Base-by-base conservation (phyloP, 2,113 vertebrate species). In the Sinocyclocheilus grahami region DNA sequence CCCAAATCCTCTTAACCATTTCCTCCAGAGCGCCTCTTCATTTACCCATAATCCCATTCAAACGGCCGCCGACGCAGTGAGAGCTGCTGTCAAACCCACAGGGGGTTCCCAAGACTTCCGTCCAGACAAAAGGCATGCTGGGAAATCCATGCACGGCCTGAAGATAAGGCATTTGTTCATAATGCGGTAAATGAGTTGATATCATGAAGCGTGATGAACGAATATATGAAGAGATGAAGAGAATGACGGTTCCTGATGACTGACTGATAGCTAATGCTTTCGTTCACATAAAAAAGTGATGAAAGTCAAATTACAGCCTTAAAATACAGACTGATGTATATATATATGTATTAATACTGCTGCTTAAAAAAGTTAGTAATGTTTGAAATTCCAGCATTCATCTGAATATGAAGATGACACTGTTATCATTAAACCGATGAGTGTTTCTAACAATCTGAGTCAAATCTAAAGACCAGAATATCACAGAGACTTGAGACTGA, bases 1-100 rank as follows among this genome's bases (percentile, higher is more conserved):
- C 76, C 85, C 39, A 72, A 89, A 88, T 89, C 89, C 86, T 89
- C 89, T 89, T 88, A 88, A 86, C 77, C 30, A 82, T 63, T 89
- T 78, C 89, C 82, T 65, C 48, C 71, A 85, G 82, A 80, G 81
- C 8, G 16, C 53, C 86, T 82, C 81, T 82, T 82, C 76, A 84
- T 88, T 88, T 53, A 85, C 37, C 48, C 80, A 69, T 87, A 89
- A 86, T 86, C 86, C 84, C 78, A 71, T 90, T 78, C 42, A 71
- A 78, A 78, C 33, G 18, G 13, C 9, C 16, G 16, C 13, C 39
- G 62, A 65, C 86, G 12, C 77, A 74, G 53, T 72, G 78, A 78
- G 42, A 72, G 24, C 71, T 13, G 20, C 63, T 58, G 67, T 65
- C 8, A 14, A 65, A 9, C 82, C 85, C 60, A 24, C 62, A 1